Conservation (phyloP, 2,888 invertebrate genomes). For the Meta bourneti region DNA sequence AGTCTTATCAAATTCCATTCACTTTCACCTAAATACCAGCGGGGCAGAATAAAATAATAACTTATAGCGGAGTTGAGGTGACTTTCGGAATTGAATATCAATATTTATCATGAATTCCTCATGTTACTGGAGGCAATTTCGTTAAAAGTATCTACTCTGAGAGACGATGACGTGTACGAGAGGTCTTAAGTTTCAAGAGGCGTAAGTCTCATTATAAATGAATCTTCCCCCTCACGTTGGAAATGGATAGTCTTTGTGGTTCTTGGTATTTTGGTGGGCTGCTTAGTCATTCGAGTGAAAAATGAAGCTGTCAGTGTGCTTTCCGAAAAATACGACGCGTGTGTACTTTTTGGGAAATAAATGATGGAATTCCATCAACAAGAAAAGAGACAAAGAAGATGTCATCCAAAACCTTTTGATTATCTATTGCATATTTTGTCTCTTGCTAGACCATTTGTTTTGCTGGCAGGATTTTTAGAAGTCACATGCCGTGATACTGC, state of each 20-base stretch:
- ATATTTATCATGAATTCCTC: conserved; percentile 40
- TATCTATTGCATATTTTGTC: background rate
- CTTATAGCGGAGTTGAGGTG: background rate
- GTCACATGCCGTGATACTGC: too few relatives aligned
- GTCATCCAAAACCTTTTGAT: conserved; percentile 30
- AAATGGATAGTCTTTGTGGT: conserved; percentile 30
- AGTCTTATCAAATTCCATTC: conserved; percentile 23
- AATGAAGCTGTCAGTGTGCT: conserved; percentile 24
- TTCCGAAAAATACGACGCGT: conserved; percentile 1
- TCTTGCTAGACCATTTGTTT: background rate
- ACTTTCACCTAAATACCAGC: conserved; percentile 31
- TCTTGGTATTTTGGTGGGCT: conserved; percentile 42
- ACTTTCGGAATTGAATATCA: conserved; percentile 44
- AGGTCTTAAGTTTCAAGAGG: conserved; percentile 41
- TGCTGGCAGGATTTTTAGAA: too few relatives aligned
- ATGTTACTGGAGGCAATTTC: conserved; percentile 17
- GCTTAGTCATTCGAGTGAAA: conserved; percentile 18
- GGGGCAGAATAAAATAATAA: conserved; percentile 24
- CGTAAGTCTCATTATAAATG: conserved; percentile 41
- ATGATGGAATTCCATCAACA: conserved; percentile 32
- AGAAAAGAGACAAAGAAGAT: conserved; percentile 22
- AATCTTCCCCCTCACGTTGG: conserved; percentile 3
- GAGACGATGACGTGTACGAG: background rate
- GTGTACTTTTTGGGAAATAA: conserved; percentile 17
- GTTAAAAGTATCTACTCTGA: conserved; percentile 20